Evolutionary conservation across 2,113 vertebrate genomes (phyloP), one percentile per base, ranked within the genome.

Genomic region (Spilogale gracilis): DNA sequence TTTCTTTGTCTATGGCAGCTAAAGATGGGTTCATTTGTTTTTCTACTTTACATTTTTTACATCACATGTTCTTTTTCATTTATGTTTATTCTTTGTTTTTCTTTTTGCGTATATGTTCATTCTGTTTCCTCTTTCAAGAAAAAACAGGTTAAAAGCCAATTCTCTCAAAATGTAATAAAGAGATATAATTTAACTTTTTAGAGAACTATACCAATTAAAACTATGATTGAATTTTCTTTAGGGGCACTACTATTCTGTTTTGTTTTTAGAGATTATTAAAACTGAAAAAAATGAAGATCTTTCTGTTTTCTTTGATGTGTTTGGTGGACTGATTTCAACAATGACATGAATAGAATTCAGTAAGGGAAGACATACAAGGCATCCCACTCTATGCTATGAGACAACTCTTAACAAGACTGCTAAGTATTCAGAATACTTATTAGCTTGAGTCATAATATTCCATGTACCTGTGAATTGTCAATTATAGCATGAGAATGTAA

Each of bases 231-330:
- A 52, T 87, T 92, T 27, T 56, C n/a, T 69, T 58, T 91, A 94
- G 48, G 54, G 61, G 9, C 21, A 56, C 2, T 65, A 71, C 20
- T 54, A 82, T 61, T 95, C 94, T 54, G 45, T 88, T 82, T 88
- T 71, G 61, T 67, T 96, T 97, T 89, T 13, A 82, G 25, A 94
- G 48, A 58, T 74, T 54, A 73, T 71, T 91, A 81, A 91, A 90
- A 94, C 27, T 18, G 69, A 74, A 76, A 88, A 73, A 73, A 89
- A 85, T n/a, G 50, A 73, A 85, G 43, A 65, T 52, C 32, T 96
- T 73, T 93, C 60, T 13, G 0, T 80, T 86, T 83, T 86, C 14
- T 78, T n/a, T 80, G 50, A 32, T 2, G 73, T 90, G 61, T 94
- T 86, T 45, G 12, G 5, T 67, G 89, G 78, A 8, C 73, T 95